phyloP scores from a whole-genome alignment of 92 coral and sea anemone species.

The Pocillopora grandis region DNA sequence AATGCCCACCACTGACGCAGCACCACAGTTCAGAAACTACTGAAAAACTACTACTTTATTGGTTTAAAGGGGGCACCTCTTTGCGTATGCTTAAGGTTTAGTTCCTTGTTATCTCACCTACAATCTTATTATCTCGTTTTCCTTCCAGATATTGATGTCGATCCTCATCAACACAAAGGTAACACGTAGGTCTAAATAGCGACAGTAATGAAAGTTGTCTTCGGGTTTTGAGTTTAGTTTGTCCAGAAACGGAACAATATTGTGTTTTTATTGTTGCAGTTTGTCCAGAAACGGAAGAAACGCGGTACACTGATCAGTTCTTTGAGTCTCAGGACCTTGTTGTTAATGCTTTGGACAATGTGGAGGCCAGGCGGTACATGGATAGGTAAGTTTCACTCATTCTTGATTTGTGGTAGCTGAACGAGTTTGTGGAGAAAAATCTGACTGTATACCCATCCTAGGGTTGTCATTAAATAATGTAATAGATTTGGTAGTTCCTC shows the following conservation, averaged over 20 bases:
- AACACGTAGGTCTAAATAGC: background rate
- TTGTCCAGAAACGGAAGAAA: conserved; percentile 91
- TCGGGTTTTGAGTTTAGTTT: background rate
- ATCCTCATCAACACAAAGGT: conserved; percentile 87
- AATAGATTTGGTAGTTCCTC: too few relatives aligned
- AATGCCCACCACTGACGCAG: too few relatives aligned
- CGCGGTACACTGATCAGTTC: conserved; percentile 77
- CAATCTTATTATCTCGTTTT: background rate
- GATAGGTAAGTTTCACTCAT: conserved; percentile 61
- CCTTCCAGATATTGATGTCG: conserved; percentile 63
- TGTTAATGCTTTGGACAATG: conserved; percentile 94
- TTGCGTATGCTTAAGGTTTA: too few relatives aligned
- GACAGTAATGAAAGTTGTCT: background rate
- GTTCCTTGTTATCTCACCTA: background rate
- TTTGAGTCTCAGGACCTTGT: conserved; percentile 81
- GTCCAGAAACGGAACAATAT: background rate
- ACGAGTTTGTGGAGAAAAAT: background rate
- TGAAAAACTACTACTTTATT: too few relatives aligned
- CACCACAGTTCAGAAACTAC: too few relatives aligned
- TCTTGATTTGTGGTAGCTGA: background rate
- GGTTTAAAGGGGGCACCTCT: too few relatives aligned
- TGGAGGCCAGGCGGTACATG: conserved; percentile 94
- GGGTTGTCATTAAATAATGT: too few relatives aligned
- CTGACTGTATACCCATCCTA: too few relatives aligned
- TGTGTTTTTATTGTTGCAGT: conserved; percentile 29